Evolutionary conservation across 1,140 invertebrate genomes (phyloP).

Genomic region (Drosophila funebris): DNA sequence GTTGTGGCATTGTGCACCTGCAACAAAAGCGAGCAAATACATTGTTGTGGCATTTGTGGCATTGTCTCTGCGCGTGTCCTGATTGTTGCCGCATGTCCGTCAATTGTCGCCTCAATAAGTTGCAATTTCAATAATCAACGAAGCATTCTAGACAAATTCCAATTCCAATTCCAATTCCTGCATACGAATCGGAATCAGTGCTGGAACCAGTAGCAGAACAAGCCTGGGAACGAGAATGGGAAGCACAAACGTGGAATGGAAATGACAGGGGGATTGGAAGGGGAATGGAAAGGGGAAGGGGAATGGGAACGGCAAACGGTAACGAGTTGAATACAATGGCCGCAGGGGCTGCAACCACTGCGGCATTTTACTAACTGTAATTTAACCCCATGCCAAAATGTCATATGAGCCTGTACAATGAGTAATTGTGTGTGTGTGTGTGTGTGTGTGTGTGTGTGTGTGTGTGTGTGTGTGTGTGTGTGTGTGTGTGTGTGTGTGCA

Average conservation of each 20-base stretch:
- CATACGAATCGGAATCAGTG: not conserved
- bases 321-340: constrained; percentile 9
- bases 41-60: constrained; percentile 7
- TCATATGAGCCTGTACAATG: constrained; percentile 3
- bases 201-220: not conserved
- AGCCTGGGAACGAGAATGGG: not conserved
- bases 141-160: constrained; percentile 16
- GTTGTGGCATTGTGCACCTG: constrained; percentile 21
- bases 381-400: constrained; percentile 39
- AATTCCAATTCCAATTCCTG: constrained; percentile 23
- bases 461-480: not conserved
- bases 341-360: constrained; percentile 30
- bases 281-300: not conserved
- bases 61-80: constrained; percentile 14
- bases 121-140: constrained; percentile 12
- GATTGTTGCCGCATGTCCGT: not conserved
- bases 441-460: not conserved
- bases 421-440: not conserved
- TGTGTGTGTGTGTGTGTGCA: not conserved
- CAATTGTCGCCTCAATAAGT: constrained; percentile 25
- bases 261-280: not conserved
- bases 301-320: not conserved
- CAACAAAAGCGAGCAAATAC: constrained; percentile 21
- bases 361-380: constrained; percentile 25
- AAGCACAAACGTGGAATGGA: not conserved